phyloP scores from a whole-genome alignment of 2,888 invertebrate genomes.

The Prenolepis imparis region DNA sequence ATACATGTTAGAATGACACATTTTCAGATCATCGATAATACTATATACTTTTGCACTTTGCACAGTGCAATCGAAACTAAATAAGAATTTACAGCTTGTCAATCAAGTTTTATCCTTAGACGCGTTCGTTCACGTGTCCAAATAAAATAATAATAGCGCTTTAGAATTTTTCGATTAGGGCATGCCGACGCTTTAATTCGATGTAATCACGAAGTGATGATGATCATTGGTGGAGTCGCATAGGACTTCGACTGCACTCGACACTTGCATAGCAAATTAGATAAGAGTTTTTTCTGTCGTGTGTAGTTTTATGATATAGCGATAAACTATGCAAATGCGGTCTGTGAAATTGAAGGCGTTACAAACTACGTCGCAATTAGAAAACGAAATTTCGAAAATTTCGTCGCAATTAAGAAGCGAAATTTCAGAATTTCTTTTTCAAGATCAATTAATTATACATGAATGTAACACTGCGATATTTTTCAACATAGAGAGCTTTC shows the following conservation, averaged over 20 bases:
- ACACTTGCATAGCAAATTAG: conserved; percentile 36
- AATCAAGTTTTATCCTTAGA: conserved; percentile 4
- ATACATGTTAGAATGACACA: conserved; percentile 65
- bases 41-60: conserved; percentile 30
- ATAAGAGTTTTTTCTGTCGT: conserved; percentile 43
- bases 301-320: conserved; percentile 38
- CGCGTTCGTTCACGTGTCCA: conserved; percentile 7
- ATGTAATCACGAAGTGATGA: neutral
- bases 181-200: conserved; percentile 8
- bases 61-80: neutral
- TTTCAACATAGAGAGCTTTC: conserved; percentile 9
- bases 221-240: neutral
- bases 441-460: neutral
- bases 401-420: neutral
- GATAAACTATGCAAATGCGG: conserved; percentile 10
- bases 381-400: neutral
- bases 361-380: neutral
- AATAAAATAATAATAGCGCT: conserved; percentile 13
- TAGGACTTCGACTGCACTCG: conserved; percentile 16
- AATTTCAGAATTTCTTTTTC: neutral
- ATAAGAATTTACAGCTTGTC: conserved; percentile 1
- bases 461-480: conserved; percentile 3
- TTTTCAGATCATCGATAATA: conserved; percentile 59
- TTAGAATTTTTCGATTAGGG: conserved; percentile 13
- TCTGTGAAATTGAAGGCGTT: conserved; percentile 17